These are phyloP conservation scores for Zophobas morio DNA, from an alignment of 1,140 invertebrate genomes.

Conservation along the genomic window DNA sequence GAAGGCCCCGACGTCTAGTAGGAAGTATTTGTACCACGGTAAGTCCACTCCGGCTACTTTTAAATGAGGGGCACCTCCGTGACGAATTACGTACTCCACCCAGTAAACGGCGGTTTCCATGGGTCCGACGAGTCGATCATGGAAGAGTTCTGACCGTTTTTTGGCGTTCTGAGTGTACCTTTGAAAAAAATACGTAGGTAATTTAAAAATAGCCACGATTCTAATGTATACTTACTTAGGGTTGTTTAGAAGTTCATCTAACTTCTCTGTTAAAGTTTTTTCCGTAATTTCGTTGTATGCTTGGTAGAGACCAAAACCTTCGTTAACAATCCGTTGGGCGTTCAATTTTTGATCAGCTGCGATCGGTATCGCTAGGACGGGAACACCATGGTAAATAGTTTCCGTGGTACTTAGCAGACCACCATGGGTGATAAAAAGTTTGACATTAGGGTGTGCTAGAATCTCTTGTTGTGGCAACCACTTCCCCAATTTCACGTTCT, in stretches of 20 bases:
- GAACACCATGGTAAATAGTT: too few species aligned
- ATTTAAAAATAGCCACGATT: background rate
- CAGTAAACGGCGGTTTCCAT: conserved; percentile 61
- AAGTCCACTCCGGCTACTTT: too few species aligned
- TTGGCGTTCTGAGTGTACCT: conserved; percentile 35
- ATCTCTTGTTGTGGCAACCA: conserved; percentile 79
- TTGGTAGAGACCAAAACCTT: conserved; percentile 68
- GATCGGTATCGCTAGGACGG: conserved; percentile 73
- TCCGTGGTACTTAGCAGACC: too few species aligned
- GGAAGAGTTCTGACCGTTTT: conserved; percentile 30
- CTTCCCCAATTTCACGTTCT: conserved; percentile 69
- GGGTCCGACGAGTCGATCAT: conserved; percentile 53
- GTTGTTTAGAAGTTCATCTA: conserved; percentile 34
- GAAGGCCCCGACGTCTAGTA: too few species aligned
- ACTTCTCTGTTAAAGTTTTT: conserved; percentile 36
- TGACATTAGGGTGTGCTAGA: conserved; percentile 59
- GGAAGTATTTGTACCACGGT: too few species aligned
- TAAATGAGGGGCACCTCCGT: conserved; percentile 53
- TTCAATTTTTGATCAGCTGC: conserved; percentile 77
- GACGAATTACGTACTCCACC: conserved; percentile 62
- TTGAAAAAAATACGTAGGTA: background rate
- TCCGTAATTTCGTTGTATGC: conserved; percentile 56
- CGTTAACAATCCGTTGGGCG: conserved; percentile 67
- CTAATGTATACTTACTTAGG: conserved; percentile 1
- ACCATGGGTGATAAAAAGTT: too few species aligned